Conservation (phyloP, 2,113 vertebrate species). For the Canis aureus region DNA sequence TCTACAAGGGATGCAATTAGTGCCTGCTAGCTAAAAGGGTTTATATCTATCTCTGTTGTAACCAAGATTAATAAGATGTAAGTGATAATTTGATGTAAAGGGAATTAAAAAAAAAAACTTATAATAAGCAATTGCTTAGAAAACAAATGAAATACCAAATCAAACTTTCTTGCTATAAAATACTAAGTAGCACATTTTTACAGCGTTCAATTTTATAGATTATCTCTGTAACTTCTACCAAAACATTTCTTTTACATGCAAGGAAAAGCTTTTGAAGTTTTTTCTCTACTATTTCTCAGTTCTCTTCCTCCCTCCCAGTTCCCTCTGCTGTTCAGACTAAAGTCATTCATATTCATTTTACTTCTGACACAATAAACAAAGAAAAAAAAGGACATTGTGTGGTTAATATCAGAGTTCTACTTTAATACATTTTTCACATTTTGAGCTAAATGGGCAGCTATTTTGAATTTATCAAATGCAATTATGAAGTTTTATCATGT, state of each 20-base stretch:
- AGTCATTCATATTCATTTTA: conserved; percentile 86
- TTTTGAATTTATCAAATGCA: conserved; percentile 55
- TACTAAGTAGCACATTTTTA: conserved; percentile 72
- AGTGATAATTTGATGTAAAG: conserved; percentile 72
- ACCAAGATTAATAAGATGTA: conserved; percentile 78
- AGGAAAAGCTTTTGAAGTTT: conserved; percentile 7
- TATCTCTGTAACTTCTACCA: conserved; percentile 66
- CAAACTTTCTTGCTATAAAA: conserved; percentile 60
- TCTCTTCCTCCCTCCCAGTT: conserved; percentile 71
- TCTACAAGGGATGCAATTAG: conserved; percentile 63
- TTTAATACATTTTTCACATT: conserved; percentile 64
- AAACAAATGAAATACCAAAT: conserved; percentile 76
- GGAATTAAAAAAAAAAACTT: conserved; percentile 46
- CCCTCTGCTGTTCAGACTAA: conserved; percentile 76
- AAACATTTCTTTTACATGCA: conserved; percentile 71
- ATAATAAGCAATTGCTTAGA: conserved; percentile 63
- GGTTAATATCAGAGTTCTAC: conserved; percentile 64
- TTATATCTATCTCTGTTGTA: conserved; percentile 68
- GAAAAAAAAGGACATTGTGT: conserved; percentile 74
- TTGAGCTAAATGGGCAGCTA: conserved; percentile 67
- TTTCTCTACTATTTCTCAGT: conserved; percentile 63
- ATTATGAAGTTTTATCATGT: conserved; percentile 66
- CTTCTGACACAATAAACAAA: conserved; percentile 81
- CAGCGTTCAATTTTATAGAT: conserved; percentile 74
- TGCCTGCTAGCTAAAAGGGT: conserved; percentile 74